Evolutionary conservation across 2,888 invertebrate genomes (phyloP).

Genomic region (Nipponacmea schrenckii): DNA sequence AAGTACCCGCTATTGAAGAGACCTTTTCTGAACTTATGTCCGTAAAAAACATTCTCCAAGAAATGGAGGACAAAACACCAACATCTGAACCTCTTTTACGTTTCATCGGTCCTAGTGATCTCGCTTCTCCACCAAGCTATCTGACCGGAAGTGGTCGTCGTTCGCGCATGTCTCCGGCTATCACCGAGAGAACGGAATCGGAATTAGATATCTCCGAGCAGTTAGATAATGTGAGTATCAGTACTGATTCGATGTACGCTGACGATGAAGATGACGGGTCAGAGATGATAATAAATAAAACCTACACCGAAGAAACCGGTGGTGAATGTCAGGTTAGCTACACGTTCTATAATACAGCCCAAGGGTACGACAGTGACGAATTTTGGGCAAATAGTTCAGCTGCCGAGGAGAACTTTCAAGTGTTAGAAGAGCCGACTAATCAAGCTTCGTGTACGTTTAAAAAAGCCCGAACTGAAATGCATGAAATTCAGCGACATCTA

Average conservation of each 20-base stretch:
- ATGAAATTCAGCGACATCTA: conserved; percentile 57
- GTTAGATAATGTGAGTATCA: conserved; percentile 43
- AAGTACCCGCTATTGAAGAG: conserved; percentile 35
- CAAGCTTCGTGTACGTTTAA: conserved; percentile 46
- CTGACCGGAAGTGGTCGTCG: conserved; percentile 20
- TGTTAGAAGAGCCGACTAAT: conserved; percentile 44
- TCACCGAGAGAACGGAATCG: conserved; percentile 48
- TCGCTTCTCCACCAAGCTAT: conserved; percentile 12
- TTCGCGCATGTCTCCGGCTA: conserved; percentile 35
- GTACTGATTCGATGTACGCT: conserved; percentile 55
- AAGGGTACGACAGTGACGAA: conserved; percentile 36
- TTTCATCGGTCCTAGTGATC: conserved; percentile 8
- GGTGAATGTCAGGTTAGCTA: conserved; percentile 33
- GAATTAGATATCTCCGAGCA: conserved; percentile 59
- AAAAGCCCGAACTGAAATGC: conserved; percentile 58
- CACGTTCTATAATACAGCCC: conserved; percentile 28
- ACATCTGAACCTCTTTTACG: conserved; percentile 33
- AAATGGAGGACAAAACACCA: conserved; percentile 40
- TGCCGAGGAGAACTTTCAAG: conserved; percentile 37
- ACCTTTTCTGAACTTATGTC: conserved; percentile 34
- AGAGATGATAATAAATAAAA: conserved; percentile 48
- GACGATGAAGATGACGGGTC: conserved; percentile 57
- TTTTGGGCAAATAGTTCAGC: conserved; percentile 32
- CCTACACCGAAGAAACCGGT: conserved; percentile 48
- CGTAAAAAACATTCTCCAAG: conserved; percentile 39